Evolutionary conservation across 2,797 vertebrate genomes (phyloP).

Genomic region (Sebastes hubbsi): DNA sequence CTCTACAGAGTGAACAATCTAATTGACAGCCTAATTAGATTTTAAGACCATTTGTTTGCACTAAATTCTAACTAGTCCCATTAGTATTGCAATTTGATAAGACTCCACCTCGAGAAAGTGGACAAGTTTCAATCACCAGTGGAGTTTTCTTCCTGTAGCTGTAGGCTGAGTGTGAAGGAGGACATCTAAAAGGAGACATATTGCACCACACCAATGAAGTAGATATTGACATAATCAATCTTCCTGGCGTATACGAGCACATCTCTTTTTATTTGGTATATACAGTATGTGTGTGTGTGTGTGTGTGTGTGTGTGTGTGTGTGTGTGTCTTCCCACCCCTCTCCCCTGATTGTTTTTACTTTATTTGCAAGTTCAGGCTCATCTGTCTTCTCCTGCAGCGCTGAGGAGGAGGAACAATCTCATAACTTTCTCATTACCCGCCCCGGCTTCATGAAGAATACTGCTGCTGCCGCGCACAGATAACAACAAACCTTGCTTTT

Average conservation of each 20-base stretch:
- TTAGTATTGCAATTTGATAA: background rate
- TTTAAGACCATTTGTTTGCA: background rate
- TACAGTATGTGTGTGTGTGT: conserved; percentile 2
- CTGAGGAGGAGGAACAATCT: conserved; percentile 51
- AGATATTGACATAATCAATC: conserved; percentile 79
- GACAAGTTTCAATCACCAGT: conserved; percentile 20
- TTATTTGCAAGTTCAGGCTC: conserved; percentile 81
- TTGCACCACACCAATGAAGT: conserved; percentile 43
- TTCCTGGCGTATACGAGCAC: conserved; percentile 50
- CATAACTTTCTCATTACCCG: conserved; percentile 85
- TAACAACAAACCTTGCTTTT: conserved; percentile 56
- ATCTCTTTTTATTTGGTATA: conserved; percentile 42
- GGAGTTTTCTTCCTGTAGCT: conserved; percentile 2
- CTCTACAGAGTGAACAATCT: background rate
- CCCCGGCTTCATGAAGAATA: conserved; percentile 62
- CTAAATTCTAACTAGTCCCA: background rate
- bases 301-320: conserved; percentile 3
- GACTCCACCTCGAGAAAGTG: background rate
- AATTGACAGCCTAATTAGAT: background rate
- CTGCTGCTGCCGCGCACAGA: conserved; percentile 42
- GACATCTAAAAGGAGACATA: conserved; percentile 37
- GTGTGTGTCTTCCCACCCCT: conserved; percentile 13
- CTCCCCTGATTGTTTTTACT: conserved; percentile 72
- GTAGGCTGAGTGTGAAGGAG: too few species aligned
- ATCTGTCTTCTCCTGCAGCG: conserved; percentile 73